These are phyloP conservation scores for Aphidius ervi DNA, from an alignment of 1,140 invertebrate genomes.

Conservation along the genomic window DNA sequence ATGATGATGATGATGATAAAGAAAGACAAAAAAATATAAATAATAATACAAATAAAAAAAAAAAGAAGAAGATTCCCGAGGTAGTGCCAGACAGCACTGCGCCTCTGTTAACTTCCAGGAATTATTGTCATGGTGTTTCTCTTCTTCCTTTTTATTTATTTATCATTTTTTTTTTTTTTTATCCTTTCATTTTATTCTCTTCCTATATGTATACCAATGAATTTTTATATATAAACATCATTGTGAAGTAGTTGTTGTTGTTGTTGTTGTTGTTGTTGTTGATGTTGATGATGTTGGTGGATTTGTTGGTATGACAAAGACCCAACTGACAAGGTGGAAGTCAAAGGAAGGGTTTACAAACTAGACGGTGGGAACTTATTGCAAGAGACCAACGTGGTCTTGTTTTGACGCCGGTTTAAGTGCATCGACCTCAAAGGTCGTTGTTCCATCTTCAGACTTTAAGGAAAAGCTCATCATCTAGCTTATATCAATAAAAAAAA, in stretches of 20 bases:
- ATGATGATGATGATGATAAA: not conserved
- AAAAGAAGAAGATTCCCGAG: constrained; percentile 34
- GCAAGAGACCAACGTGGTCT: constrained; percentile 33
- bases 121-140: constrained; percentile 28
- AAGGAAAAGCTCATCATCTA: not conserved
- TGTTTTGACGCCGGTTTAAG: constrained; percentile 48
- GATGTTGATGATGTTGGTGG: not conserved
- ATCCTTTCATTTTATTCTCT: too few species aligned
- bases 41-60: too few species aligned
- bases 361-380: constrained; percentile 50
- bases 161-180: too few species aligned
- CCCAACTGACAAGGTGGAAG: constrained; percentile 16
- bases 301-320: constrained; percentile 22
- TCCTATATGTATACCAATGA: too few species aligned
- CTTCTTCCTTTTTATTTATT: not conserved
- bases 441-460: constrained; percentile 26
- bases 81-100: constrained; percentile 50
- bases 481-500: too few species aligned
- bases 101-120: constrained; percentile 47
- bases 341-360: constrained; percentile 27
- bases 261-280: not conserved
- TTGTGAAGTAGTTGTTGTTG: not conserved
- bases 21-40: not conserved
- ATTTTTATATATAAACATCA: too few species aligned
- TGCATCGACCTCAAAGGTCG: constrained; percentile 54